These are phyloP conservation scores for Micromesistius poutassou DNA, from an alignment of 2,797 vertebrate genomes.

Conservation along the genomic window DNA sequence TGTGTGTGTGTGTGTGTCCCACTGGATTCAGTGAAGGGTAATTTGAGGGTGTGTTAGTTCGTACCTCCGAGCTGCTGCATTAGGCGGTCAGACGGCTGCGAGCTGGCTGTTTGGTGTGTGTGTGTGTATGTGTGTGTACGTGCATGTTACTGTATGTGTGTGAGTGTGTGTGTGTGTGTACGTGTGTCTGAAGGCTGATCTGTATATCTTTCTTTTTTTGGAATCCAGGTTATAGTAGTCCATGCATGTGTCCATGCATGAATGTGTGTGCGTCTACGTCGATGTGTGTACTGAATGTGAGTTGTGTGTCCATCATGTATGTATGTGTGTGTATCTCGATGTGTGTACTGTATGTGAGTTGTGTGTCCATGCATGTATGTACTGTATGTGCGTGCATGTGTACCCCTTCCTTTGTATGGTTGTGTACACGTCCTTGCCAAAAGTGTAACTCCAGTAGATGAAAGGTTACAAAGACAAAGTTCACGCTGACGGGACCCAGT, in stretches of 20 bases:
- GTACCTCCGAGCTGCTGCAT: slow-evolving; percentile 63
- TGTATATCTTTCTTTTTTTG: neutral
- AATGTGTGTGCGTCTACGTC: too few relatives aligned
- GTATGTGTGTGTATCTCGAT: neutral
- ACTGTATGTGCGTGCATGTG: neutral
- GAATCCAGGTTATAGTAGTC: neutral
- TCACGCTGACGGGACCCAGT: neutral
- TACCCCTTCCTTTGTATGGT: too few relatives aligned
- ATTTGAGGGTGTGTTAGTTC: slow-evolving; percentile 72
- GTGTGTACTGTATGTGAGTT: neutral
- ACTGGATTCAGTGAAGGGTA: slow-evolving; percentile 59
- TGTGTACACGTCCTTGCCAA: neutral
- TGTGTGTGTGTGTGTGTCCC: slow-evolving; percentile 32
- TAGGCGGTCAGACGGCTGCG: slow-evolving; percentile 63
- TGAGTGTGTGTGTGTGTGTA: slow-evolving; percentile 17
- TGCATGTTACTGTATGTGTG: slow-evolving; percentile 21
- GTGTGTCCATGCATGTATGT: neutral
- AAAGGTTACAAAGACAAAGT: slow-evolving; percentile 26
- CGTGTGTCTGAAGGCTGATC: slow-evolving; percentile 1
- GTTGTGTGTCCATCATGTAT: neutral
- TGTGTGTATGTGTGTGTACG: slow-evolving; percentile 25
- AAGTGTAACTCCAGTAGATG: slow-evolving; percentile 22
- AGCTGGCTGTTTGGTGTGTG: slow-evolving; percentile 60
- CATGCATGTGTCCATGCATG: too few relatives aligned
- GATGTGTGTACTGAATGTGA: too few relatives aligned